Evolutionary conservation across 2,797 vertebrate genomes (phyloP), one percentile per base, ranked within the genome.

Genomic region (Sebastes trivittatus): DNA sequence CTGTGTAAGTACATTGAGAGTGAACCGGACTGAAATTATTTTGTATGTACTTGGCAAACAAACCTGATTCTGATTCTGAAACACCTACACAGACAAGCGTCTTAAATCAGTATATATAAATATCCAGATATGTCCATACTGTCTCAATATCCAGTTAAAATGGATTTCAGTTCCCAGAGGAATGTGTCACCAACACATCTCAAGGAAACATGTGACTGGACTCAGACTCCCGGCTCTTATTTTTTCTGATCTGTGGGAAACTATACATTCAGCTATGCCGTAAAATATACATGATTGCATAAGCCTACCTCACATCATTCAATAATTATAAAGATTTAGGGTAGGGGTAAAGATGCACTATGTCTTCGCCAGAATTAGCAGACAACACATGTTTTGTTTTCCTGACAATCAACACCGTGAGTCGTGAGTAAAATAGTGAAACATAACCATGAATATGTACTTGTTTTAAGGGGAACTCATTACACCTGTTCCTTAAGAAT

Each of bases 381-480:
- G 49, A 72, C 52, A 69, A 73, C 49, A 52, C 6, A 10, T 29
- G 49, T n/a, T 20, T 38, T 11, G 16, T 11, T 63, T 68, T 62
- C 27, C 69, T 55, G 54, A 56, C 54, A 76, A 32, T 34, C 32
- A 36, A 7, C 25, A 13, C 38, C 7, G 20, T 58, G 52, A 80
- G 14, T 30, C 22, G 25, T 27, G 54, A 54, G 22, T n/a, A 22
- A 60, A 56, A 63, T 7, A 9, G 10, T 10, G 16, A 77, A 69
- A 71, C 64, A 79, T 30, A 80, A 67, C 49, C 52, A 22, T 10
- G 14, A 38, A 38, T 38, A 30, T 75, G n/a, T 34, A 20, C 23
- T 52, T 42, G 14, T 65, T 77, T 76, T 25, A 38, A 59, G 23
- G 72, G 54, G 13, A 80, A 60, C 61, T 81, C 7, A 11, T 72